phyloP scores from a whole-genome alignment of 1,140 invertebrate species.

The Tribolium castaneum region DNA sequence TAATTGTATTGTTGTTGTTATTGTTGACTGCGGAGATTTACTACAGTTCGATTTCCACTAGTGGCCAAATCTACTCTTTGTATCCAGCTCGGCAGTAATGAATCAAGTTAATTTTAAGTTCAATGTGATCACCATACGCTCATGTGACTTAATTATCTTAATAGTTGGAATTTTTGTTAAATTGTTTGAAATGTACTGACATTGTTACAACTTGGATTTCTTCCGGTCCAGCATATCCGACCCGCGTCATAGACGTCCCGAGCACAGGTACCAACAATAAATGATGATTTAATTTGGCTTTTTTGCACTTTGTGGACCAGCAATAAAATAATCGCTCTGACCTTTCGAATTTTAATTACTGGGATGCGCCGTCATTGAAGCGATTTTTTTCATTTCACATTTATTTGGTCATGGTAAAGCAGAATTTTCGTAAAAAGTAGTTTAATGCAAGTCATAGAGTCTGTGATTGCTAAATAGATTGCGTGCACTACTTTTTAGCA shows the following conservation, averaged over 20 bases:
- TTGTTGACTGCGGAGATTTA: not conserved
- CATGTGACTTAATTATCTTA: conserved; percentile 23
- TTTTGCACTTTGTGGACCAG: not conserved
- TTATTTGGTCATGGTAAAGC: not conserved
- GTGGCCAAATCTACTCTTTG: not conserved
- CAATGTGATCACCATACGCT: not conserved
- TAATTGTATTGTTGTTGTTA: conserved; percentile 20
- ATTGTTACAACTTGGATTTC: not conserved
- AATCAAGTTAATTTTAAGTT: conserved; percentile 4
- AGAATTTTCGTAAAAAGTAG: not conserved
- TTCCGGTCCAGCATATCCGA: not conserved
- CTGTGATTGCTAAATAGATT: not conserved
- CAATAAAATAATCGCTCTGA: not conserved
- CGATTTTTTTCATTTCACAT: not conserved
- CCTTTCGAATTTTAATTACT: not conserved
- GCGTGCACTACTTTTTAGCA: not conserved
- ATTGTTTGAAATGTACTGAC: conserved; percentile 1
- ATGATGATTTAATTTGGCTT: not conserved
- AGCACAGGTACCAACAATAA: not conserved
- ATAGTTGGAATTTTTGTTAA: conserved; percentile 13
- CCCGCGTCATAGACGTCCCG: not conserved
- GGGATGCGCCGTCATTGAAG: not conserved
- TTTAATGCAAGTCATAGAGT: not conserved
- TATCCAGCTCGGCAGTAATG: not conserved
- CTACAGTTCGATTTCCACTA: not conserved